Percentiles rank a stretch among this genome's conserved stretches.
Conservation (phyloP, 2,888 invertebrate genomes). For the Phortica magna region DNA sequence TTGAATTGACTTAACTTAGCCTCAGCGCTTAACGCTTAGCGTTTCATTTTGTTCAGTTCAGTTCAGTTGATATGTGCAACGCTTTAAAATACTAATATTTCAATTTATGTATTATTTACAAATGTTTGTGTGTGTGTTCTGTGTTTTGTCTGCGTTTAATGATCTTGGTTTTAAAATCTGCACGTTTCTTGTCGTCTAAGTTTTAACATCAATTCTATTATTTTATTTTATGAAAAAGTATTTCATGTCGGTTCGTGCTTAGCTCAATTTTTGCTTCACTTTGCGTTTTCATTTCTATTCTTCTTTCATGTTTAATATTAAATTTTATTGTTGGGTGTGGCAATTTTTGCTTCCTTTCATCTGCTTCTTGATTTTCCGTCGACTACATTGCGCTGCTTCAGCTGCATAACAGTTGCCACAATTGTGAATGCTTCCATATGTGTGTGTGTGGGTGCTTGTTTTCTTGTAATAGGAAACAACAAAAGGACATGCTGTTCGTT, state of each 20-base stretch:
- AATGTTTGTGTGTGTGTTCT: neutral
- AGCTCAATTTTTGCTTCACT: neutral
- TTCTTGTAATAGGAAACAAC: no score
- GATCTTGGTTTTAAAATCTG: neutral
- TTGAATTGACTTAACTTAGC: no score
- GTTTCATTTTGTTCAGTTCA: no score
- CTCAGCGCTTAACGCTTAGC: no score
- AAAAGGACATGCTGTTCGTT: no score
- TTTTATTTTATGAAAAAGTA: no score
- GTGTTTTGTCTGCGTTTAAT: neutral
- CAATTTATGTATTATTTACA: slow-evolving; percentile 4
- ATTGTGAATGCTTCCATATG: neutral
- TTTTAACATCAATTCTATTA: neutral
- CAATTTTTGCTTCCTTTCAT: neutral
- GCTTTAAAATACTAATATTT: slow-evolving; percentile 18
- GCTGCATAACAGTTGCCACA: no score
- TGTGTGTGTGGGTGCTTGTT: neutral
- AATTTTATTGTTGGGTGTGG: slow-evolving; percentile 26
- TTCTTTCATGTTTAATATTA: slow-evolving; percentile 16
- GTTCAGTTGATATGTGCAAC: neutral
- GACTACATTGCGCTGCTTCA: neutral
- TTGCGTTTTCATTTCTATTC: neutral
- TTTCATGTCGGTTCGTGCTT: no score
- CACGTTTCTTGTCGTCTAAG: neutral
- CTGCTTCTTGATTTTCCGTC: neutral